A percentile compares a stretch with the other conserved stretches of the same genome.
Conservation (phyloP, 2,888 invertebrate genomes). For the Molanna angustata region DNA sequence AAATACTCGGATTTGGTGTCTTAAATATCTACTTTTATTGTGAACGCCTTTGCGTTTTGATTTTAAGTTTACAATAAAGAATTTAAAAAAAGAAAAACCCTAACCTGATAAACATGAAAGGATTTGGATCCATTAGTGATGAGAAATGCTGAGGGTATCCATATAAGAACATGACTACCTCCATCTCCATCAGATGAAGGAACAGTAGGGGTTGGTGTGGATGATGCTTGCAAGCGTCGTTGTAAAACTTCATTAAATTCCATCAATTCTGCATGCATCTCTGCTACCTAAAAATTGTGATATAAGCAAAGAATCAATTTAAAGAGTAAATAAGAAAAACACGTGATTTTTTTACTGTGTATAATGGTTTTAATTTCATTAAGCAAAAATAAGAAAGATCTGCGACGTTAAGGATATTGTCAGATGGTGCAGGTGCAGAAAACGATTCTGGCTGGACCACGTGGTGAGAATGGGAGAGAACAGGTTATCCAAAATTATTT, state of each 20-base stretch:
- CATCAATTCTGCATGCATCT: constrained; percentile 93
- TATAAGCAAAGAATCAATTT: too few species aligned
- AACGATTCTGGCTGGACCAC: too few species aligned
- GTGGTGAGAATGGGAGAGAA: too few species aligned
- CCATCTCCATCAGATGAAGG: constrained; percentile 39
- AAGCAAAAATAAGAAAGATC: too few species aligned
- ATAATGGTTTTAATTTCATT: too few species aligned
- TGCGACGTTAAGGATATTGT: too few species aligned
- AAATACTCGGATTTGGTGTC: not conserved
- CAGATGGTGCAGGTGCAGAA: too few species aligned
- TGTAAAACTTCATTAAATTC: constrained; percentile 86
- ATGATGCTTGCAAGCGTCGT: constrained; percentile 58
- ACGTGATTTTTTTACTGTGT: too few species aligned
- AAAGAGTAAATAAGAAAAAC: too few species aligned
- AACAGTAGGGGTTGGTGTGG: constrained; percentile 39
- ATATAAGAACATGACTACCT: constrained; percentile 68
- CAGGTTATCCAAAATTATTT: too few species aligned
- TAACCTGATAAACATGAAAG: constrained; percentile 88
- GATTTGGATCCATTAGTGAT: constrained; percentile 62
- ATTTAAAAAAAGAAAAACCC: constrained; percentile 4
- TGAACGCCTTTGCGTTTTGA: not conserved
- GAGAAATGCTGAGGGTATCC: constrained; percentile 85
- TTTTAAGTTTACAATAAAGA: not conserved
- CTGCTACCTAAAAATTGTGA: constrained; percentile 75
- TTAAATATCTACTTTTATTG: not conserved